Conservation (phyloP, 2,888 invertebrate species). For the Mythimna impura region DNA sequence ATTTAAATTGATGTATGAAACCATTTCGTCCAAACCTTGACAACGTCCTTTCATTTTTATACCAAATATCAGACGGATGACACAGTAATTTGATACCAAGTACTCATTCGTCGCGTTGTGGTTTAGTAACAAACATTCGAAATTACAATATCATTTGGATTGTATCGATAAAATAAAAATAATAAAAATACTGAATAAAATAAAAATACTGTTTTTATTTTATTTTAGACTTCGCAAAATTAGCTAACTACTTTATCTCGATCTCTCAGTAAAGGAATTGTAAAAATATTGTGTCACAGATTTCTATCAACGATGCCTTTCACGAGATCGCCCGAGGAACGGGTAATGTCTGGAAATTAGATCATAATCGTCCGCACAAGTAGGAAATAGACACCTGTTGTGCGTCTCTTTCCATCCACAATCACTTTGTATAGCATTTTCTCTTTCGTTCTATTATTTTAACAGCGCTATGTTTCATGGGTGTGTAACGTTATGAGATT, state of each 20-base stretch:
- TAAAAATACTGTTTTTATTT: slow-evolving; percentile 2
- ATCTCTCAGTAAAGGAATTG: slow-evolving; percentile 45
- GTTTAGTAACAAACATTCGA: slow-evolving; percentile 1
- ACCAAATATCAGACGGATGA: background rate
- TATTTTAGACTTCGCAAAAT: slow-evolving; percentile 9
- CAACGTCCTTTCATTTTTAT: too few species aligned
- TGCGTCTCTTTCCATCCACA: slow-evolving; percentile 67
- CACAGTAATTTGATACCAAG: background rate
- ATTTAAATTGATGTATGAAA: too few species aligned
- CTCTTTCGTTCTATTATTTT: slow-evolving; percentile 63
- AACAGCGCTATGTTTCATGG: slow-evolving; percentile 57
- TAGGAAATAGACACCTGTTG: slow-evolving; percentile 73
- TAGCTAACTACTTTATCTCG: slow-evolving; percentile 27
- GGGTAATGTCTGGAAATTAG: slow-evolving; percentile 77
- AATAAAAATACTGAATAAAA: too few species aligned
- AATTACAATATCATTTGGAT: slow-evolving; percentile 7
- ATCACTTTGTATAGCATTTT: slow-evolving; percentile 61
- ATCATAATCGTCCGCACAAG: slow-evolving; percentile 79
- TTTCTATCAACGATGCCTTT: slow-evolving; percentile 72
- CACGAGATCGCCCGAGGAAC: slow-evolving; percentile 71
- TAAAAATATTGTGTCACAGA: slow-evolving; percentile 67
- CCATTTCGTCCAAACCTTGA: too few species aligned
- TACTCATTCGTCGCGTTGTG: background rate
- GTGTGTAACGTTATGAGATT: slow-evolving; percentile 40
- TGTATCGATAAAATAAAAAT: slow-evolving; percentile 27